These are phyloP conservation scores for Oryzias celebensis DNA, from an alignment of 2,113 vertebrate genomes.

Conservation along the genomic window DNA sequence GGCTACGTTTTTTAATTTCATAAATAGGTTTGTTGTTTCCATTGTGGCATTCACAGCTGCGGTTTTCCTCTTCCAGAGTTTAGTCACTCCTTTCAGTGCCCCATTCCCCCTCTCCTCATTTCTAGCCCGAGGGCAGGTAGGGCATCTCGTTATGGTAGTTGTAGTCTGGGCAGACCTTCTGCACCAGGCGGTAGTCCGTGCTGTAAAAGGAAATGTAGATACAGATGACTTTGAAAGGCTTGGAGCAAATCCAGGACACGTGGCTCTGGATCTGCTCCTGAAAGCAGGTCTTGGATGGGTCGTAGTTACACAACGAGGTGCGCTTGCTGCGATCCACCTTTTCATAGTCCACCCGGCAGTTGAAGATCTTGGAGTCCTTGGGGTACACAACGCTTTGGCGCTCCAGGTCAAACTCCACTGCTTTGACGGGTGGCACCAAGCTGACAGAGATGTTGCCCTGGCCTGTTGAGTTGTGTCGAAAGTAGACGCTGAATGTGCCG, in stretches of 20 bases:
- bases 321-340: constrained; percentile 92
- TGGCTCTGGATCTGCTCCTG: constrained; percentile 94
- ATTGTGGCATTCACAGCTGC: constrained; percentile 30
- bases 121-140: constrained; percentile 91
- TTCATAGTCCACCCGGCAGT: constrained; percentile 95
- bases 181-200: constrained; percentile 94
- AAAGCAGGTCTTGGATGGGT: constrained; percentile 94
- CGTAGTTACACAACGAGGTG: constrained; percentile 92
- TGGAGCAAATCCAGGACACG: constrained; percentile 96
- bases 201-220: constrained; percentile 99
- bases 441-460: constrained; percentile 97
- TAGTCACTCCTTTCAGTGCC: constrained; percentile 32
- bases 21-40: constrained; percentile 33
- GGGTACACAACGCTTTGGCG: constrained; percentile 96
- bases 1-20: constrained; percentile 52
- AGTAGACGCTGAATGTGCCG: constrained; percentile 95
- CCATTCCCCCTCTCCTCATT: constrained; percentile 19
- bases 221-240: constrained; percentile 95
- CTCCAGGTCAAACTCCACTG: constrained; percentile 93
- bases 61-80: constrained; percentile 34
- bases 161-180: constrained; percentile 97
- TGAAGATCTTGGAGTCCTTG: constrained; percentile 98
- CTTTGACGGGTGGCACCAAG: constrained; percentile 92
- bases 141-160: constrained; percentile 91
- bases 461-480: constrained; percentile 95